These are phyloP conservation scores for Eclectus roratus DNA, from an alignment of 2,113 vertebrate genomes.

Conservation along the genomic window DNA sequence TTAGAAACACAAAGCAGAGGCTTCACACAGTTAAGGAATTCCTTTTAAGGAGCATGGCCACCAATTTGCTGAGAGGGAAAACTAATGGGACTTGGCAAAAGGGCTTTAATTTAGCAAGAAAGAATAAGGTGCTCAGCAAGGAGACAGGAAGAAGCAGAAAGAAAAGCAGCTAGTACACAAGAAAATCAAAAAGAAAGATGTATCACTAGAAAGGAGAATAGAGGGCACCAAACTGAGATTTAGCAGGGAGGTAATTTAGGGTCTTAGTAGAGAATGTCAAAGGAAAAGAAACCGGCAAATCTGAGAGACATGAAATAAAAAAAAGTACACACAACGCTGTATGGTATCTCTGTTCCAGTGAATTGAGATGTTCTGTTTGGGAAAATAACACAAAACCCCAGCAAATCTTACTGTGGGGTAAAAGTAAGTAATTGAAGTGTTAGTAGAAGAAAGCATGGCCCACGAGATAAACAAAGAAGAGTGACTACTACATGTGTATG, in stretches of 20 bases:
- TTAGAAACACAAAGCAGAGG: not conserved
- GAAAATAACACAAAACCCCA: not conserved
- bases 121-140: not conserved
- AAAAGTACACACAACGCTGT: not conserved
- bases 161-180: not conserved
- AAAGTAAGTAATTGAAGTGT: not conserved
- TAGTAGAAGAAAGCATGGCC: not conserved
- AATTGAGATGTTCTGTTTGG: not conserved
- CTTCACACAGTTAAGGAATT: not conserved
- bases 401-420: not conserved
- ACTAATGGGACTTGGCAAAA: not conserved
- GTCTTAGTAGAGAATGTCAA: not conserved
- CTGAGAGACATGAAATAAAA: not conserved
- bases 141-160: not conserved
- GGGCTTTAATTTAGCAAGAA: not conserved
- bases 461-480: not conserved
- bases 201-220: not conserved
- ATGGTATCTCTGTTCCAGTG: not conserved
- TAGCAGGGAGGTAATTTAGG: slow-evolving; percentile 20
- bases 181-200: not conserved
- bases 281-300: not conserved
- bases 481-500: not conserved
- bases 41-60: not conserved
- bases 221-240: not conserved
- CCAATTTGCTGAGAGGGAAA: not conserved